These are phyloP conservation scores for Eupeodes corollae DNA, from an alignment of 1,140 invertebrate genomes.

Conservation along the genomic window DNA sequence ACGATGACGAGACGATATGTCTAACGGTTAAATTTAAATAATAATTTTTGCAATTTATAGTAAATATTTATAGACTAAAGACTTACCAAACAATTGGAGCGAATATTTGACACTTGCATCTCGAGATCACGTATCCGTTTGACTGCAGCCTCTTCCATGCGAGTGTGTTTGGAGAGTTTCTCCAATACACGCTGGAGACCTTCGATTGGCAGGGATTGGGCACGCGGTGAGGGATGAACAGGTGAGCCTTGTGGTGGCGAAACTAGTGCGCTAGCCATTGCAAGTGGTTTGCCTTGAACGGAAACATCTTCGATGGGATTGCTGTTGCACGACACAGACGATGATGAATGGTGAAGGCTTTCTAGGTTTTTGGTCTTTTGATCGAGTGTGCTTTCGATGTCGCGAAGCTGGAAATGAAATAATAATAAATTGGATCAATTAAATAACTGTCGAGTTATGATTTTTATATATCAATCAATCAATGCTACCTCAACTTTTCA, in stretches of 20 bases:
- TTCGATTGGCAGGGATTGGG: slow-evolving; percentile 40
- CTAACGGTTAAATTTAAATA: too few relatives aligned
- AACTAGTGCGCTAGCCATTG: not conserved
- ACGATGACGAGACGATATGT: too few relatives aligned
- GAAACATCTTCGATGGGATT: slow-evolving; percentile 71
- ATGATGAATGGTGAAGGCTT: slow-evolving; percentile 49
- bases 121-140: slow-evolving; percentile 63
- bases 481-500: too few relatives aligned
- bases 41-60: too few relatives aligned
- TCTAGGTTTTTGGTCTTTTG: slow-evolving; percentile 58
- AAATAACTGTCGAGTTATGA: too few relatives aligned
- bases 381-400: slow-evolving; percentile 48
- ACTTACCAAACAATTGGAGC: slow-evolving; percentile 50
- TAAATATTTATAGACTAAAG: not conserved
- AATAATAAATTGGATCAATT: slow-evolving; percentile 1
- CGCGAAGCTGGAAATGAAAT: slow-evolving; percentile 39
- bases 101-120: slow-evolving; percentile 48
- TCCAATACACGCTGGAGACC: slow-evolving; percentile 52
- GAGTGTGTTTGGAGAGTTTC: slow-evolving; percentile 49
- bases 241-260: slow-evolving; percentile 16
- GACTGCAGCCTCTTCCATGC: slow-evolving; percentile 60
- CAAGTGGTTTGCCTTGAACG: slow-evolving; percentile 36
- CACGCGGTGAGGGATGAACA: slow-evolving; percentile 14
- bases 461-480: too few relatives aligned
- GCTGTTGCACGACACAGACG: slow-evolving; percentile 45